A percentile compares a stretch with the other conserved stretches of the same genome.
These are phyloP conservation scores for Meliscaeva auricollis DNA, from an alignment of 2,888 invertebrate species.

Conservation along the genomic window DNA sequence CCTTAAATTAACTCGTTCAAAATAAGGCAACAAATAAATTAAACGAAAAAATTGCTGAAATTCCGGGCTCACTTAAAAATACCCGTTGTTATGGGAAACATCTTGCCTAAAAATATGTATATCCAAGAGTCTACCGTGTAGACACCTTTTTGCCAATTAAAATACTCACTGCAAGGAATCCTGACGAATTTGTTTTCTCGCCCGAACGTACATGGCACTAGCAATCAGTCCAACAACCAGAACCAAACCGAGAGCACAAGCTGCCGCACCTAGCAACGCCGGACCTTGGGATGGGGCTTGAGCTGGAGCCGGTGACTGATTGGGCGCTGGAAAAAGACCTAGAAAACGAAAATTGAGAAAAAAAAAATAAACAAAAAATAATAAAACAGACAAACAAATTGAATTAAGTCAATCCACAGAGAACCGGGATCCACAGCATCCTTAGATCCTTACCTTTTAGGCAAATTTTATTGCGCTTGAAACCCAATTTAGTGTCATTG, in stretches of 20 bases:
- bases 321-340: constrained; percentile 86
- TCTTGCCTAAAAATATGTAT: constrained; percentile 30
- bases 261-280: constrained; percentile 91
- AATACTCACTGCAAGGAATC: constrained; percentile 83
- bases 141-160: constrained; percentile 67
- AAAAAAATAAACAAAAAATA: constrained; percentile 16
- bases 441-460: constrained; percentile 87
- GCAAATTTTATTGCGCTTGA: constrained; percentile 95
- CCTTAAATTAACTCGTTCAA: neutral
- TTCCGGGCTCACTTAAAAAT: constrained; percentile 47
- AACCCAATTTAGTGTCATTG: constrained; percentile 89
- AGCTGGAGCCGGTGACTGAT: constrained; percentile 89
- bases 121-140: neutral
- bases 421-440: constrained; percentile 82
- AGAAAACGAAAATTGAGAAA: constrained; percentile 47
- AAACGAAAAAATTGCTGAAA: constrained; percentile 9
- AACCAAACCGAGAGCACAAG: constrained; percentile 89
- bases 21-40: constrained; percentile 2
- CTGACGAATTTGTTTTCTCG: constrained; percentile 83
- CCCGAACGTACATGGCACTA: constrained; percentile 84
- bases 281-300: constrained; percentile 88
- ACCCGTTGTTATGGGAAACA: constrained; percentile 32
- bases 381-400: constrained; percentile 50
- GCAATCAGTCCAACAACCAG: constrained; percentile 82
- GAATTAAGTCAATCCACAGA: constrained; percentile 57